Conservation (phyloP, 2,113 vertebrate genomes). For the Enhydra lutris region DNA sequence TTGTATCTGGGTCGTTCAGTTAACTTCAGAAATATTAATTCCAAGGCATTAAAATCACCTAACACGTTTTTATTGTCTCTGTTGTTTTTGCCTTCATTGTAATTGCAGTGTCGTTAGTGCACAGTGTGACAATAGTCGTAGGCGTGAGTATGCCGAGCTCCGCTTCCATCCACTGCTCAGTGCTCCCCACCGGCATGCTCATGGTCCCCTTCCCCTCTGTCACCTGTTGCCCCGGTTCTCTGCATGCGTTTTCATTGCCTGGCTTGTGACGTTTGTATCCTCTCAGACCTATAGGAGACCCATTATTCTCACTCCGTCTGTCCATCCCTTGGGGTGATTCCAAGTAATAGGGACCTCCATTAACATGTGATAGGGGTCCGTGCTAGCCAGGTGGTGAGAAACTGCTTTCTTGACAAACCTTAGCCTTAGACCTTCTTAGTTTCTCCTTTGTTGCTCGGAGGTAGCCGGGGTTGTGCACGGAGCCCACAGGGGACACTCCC, state of each 20-base stretch:
- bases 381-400: neutral
- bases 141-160: accelerated
- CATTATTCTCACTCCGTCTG: neutral
- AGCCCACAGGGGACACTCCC: neutral
- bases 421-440: neutral
- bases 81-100: neutral
- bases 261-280: neutral
- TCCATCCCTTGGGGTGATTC: neutral
- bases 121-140: neutral
- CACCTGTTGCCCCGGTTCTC: neutral
- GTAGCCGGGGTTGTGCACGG: neutral
- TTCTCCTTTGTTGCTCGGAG: neutral
- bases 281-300: neutral
- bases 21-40: neutral
- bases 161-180: neutral
- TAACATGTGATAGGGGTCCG: neutral
- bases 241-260: neutral
- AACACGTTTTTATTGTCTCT: neutral
- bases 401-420: neutral
- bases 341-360: neutral
- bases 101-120: neutral
- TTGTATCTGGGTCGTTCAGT: neutral
- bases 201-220: neutral
- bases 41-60: neutral
- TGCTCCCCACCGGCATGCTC: neutral